Conservation (phyloP, 2,888 invertebrate genomes). For the Thereva nobilitata region DNA sequence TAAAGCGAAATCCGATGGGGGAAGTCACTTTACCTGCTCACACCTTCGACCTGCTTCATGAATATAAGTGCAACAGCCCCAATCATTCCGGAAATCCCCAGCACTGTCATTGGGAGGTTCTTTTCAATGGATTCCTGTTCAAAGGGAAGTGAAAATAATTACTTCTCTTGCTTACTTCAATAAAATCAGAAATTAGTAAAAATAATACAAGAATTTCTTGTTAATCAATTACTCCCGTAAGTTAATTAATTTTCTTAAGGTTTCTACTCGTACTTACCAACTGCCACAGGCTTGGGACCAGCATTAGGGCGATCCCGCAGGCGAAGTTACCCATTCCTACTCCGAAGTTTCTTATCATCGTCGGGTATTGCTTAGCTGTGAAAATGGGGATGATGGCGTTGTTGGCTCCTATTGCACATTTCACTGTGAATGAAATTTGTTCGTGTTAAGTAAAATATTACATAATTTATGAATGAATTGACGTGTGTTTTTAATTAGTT, state of each 20-base stretch:
- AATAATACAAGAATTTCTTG: not conserved
- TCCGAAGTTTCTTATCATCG: conserved; percentile 70
- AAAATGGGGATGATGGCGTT: conserved; percentile 79
- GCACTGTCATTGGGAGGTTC: conserved; percentile 60
- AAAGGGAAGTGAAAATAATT: conserved; percentile 35
- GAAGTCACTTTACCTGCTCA: conserved; percentile 4
- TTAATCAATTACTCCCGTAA: not conserved
- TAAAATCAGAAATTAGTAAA: not conserved
- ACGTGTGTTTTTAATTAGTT: too few relatives aligned
- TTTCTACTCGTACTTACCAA: conserved; percentile 62
- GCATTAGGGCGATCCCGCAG: conserved; percentile 75
- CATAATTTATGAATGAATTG: too few relatives aligned
- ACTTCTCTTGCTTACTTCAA: not conserved
- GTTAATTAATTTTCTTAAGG: conserved; percentile 5
- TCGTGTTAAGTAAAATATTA: too few relatives aligned
- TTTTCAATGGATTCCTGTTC: conserved; percentile 58
- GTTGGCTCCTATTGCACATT: conserved; percentile 75
- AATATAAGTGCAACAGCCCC: conserved; percentile 61
- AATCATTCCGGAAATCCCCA: conserved; percentile 60
- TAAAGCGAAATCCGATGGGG: too few relatives aligned
- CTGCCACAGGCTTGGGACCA: conserved; percentile 78
- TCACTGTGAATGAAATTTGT: conserved; percentile 56
- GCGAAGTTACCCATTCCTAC: conserved; percentile 76
- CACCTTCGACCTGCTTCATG: conserved; percentile 53
- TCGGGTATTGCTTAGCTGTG: conserved; percentile 73